Percentiles rank a stretch among this genome's conserved stretches.
Evolutionary conservation across 2,797 vertebrate genomes (phyloP).

Genomic region (Spinibarbus caldwelli): DNA sequence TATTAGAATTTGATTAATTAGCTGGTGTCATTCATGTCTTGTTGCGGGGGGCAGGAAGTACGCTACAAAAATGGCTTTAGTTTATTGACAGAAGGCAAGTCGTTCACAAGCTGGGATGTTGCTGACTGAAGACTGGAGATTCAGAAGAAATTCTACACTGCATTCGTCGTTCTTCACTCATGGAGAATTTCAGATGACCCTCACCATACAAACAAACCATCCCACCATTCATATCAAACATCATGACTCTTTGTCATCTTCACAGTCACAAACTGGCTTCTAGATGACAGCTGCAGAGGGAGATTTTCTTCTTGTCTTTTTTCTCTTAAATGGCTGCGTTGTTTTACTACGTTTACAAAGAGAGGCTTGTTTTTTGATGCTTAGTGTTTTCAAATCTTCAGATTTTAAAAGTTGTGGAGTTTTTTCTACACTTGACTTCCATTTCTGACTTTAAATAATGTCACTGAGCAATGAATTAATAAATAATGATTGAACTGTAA

Average conservation of each 20-base stretch:
- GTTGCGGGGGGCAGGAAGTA: background rate
- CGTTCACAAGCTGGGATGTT: background rate
- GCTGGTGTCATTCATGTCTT: slow-evolving; percentile 8
- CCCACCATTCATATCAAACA: background rate
- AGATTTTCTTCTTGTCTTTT: background rate
- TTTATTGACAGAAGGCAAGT: slow-evolving; percentile 21
- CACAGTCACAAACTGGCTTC: background rate
- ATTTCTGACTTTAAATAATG: background rate
- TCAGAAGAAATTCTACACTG: background rate
- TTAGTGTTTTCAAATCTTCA: background rate
- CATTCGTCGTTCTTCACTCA: background rate
- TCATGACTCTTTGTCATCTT: background rate
- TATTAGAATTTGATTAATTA: slow-evolving; percentile 4
- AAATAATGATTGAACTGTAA: background rate
- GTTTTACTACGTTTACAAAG: background rate
- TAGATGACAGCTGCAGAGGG: background rate
- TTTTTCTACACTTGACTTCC: background rate
- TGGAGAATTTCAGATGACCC: background rate
- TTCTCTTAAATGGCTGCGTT: background rate
- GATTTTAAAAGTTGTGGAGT: background rate
- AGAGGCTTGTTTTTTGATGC: background rate
- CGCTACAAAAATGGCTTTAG: background rate
- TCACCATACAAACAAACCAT: background rate
- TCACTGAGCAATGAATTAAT: background rate
- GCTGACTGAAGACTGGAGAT: background rate